phyloP scores from a whole-genome alignment of 2,888 invertebrate genomes.

The Hydrotaea cyrtoneurina region DNA sequence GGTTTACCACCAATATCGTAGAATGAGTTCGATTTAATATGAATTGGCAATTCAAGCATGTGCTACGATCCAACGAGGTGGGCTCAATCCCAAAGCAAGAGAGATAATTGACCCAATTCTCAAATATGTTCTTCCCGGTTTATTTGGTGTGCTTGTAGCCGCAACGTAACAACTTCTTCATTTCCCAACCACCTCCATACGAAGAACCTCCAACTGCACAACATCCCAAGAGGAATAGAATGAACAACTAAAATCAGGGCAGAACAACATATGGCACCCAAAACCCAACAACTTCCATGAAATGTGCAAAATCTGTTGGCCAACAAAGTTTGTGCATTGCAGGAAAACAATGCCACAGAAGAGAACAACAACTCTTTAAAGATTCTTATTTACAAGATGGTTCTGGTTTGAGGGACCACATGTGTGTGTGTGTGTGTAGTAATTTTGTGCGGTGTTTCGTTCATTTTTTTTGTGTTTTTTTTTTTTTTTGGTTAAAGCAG shows the following conservation, averaged over 20 bases:
- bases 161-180: no score
- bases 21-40: no score
- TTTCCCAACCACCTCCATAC: not conserved
- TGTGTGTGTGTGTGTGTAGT: constrained; percentile 16
- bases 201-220: not conserved
- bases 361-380: constrained; percentile 40
- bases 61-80: no score
- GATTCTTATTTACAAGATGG: constrained; percentile 63
- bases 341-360: not conserved
- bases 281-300: not conserved
- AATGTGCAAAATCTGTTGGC: not conserved
- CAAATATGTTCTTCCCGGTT: no score
- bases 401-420: constrained; percentile 45
- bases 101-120: no score
- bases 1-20: no score
- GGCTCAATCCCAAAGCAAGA: no score
- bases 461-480: constrained; percentile 42
- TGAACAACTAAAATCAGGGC: not conserved
- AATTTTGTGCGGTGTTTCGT: not conserved
- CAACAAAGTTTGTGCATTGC: constrained; percentile 10
- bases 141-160: no score
- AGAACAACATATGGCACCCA: not conserved
- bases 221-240: not conserved
- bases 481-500: constrained; percentile 62
- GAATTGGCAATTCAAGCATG: no score